Conservation (phyloP, 2,888 invertebrate genomes). For the Yponomeuta malinellus region DNA sequence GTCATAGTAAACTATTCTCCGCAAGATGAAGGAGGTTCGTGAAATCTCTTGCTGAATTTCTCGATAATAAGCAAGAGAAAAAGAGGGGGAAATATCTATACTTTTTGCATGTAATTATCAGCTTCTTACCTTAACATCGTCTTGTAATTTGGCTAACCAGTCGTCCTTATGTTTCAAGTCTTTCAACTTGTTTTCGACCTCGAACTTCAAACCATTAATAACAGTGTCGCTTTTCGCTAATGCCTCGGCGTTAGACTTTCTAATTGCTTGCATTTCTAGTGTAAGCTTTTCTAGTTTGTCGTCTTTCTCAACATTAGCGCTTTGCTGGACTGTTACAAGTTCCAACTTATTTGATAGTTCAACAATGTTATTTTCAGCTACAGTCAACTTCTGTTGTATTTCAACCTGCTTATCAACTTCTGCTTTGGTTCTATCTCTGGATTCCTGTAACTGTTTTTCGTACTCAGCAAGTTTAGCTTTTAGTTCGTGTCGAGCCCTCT, state of each 20-base stretch:
- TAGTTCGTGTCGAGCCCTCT: conserved; percentile 70
- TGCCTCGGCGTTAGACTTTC: conserved; percentile 50
- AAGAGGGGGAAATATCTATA: too few species aligned
- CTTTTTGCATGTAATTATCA: too few species aligned
- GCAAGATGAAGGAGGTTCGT: background rate
- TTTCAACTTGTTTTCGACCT: conserved; percentile 55
- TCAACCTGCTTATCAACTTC: conserved; percentile 57
- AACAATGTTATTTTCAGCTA: conserved; percentile 48
- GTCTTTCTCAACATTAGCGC: conserved; percentile 54
- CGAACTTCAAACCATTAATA: conserved; percentile 50
- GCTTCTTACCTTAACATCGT: conserved; percentile 54
- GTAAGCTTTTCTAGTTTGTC: conserved; percentile 60
- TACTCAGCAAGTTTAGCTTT: conserved; percentile 75
- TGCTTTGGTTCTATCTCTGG: conserved; percentile 50
- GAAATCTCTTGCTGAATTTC: background rate
- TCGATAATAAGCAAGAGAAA: too few species aligned
- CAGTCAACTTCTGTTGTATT: conserved; percentile 50
- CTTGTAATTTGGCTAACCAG: conserved; percentile 50
- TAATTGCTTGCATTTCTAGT: conserved; percentile 55
- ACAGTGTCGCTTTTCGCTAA: conserved; percentile 52
- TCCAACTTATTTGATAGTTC: conserved; percentile 64
- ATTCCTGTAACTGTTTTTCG: conserved; percentile 54
- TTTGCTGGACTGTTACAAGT: conserved; percentile 57
- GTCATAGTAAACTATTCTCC: background rate
- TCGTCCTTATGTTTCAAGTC: conserved; percentile 60